Conservation (phyloP, 2,113 vertebrate genomes). For the Phrynosoma platyrhinos region DNA sequence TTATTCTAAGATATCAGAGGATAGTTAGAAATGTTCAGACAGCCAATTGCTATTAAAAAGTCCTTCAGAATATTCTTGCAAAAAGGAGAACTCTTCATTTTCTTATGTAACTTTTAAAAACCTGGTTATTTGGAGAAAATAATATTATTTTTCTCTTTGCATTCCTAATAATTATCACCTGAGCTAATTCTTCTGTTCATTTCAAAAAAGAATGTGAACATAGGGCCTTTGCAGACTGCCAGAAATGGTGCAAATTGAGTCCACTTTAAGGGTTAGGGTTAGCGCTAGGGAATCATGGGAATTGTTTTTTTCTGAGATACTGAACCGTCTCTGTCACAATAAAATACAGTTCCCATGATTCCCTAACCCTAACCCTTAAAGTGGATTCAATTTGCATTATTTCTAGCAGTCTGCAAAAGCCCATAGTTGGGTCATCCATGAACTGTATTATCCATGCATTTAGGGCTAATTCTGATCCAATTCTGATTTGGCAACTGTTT, state of each 20-base stretch:
- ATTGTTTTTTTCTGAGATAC: too few relatives aligned
- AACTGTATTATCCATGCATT: neutral
- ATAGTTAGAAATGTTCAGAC: conserved; percentile 42
- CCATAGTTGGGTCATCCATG: too few relatives aligned
- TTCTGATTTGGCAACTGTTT: neutral
- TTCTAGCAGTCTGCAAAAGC: too few relatives aligned
- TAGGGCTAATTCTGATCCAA: neutral
- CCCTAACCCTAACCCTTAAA: too few relatives aligned
- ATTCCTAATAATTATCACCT: neutral
- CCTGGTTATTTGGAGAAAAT: conserved; percentile 1
- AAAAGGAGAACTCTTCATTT: conserved; percentile 23
- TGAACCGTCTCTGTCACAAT: too few relatives aligned
- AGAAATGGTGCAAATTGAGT: too few relatives aligned
- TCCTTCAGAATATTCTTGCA: conserved; percentile 34
- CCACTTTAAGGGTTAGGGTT: too few relatives aligned
- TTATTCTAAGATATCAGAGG: conserved; percentile 21
- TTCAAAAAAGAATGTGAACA: too few relatives aligned
- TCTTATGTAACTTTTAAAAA: neutral
- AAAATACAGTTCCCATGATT: too few relatives aligned
- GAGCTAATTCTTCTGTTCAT: neutral
- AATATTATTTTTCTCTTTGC: neutral
- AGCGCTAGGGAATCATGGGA: too few relatives aligned
- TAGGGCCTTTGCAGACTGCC: too few relatives aligned
- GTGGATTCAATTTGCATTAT: too few relatives aligned
- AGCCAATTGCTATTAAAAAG: conserved; percentile 42